Evolutionary conservation across 35 echinoderm and acorn worm genomes (phyloP), one percentile per base, ranked within the genome.

Genomic region (Ophioderma brevispina): DNA sequence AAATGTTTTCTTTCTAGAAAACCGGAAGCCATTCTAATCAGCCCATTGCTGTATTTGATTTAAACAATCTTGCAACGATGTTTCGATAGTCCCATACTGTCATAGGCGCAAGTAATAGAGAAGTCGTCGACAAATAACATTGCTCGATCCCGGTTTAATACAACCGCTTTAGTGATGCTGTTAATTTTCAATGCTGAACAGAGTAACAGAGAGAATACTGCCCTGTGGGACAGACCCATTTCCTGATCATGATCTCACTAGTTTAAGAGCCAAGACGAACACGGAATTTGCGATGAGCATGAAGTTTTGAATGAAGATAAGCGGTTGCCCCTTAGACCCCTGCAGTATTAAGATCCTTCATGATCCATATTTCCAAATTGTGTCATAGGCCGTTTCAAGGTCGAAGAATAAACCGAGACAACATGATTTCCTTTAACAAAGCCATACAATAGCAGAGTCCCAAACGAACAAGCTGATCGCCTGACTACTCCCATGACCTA

Each of bases 181-280:
- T 87, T 87, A 41, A 77, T 87, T 52, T 87, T 87, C 85, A 87
- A n/a, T 1, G 85, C 77, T 8, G n/a, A n/a, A n/a, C n/a, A n/a
- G n/a, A n/a, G n/a, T n/a, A n/a, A n/a, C n/a, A n/a, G n/a, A n/a
- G n/a, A 87, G 59, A 19, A 87, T 87, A 59, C 85, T 87, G 32
- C 85, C 85, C 40, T 87, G 85, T 11, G 85, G 85, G 36, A 87
- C 85, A n/a, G n/a, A 87, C 85, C 85, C 76, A 77, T 77, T 77
- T 77, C 76, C 28, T 77, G 76, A 35, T 77, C 6, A 77, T 77
- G 76, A 77, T 13, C 10, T 77, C 76, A n/a, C 25, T 31, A 77
- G 25, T n/a, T 77, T n/a, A 6, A 13, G 76, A 77, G 11, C 76
- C 76, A 77, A 77, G 76, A 5, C n/a, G n/a, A n/a, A n/a, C n/a